Percentiles rank a stretch among this genome's conserved stretches.
These are phyloP conservation scores for Diabrotica balteata DNA, from an alignment of 2,888 invertebrate species.

Conservation along the genomic window DNA sequence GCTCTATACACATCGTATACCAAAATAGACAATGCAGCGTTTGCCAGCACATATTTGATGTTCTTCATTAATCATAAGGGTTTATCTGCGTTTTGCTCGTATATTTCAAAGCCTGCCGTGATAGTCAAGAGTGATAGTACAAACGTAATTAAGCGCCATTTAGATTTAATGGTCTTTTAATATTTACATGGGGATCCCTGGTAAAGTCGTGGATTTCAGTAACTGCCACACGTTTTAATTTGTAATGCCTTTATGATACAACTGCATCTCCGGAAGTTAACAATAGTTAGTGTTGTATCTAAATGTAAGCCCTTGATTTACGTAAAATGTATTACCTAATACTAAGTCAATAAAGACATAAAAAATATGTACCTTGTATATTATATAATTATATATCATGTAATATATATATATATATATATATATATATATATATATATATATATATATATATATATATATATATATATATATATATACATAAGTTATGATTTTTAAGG, in stretches of 20 bases:
- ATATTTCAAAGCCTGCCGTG: slow-evolving; percentile 39
- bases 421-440: too few species aligned
- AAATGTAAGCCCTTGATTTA: too few species aligned
- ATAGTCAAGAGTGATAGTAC: slow-evolving; percentile 46
- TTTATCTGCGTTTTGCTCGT: slow-evolving; percentile 43
- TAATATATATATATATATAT: too few species aligned
- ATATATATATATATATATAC: too few species aligned
- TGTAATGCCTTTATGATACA: not conserved
- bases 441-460: too few species aligned
- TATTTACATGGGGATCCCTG: slow-evolving; percentile 40
- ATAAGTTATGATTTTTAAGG: too few species aligned
- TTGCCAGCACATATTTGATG: slow-evolving; percentile 36
- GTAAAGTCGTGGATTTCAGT: slow-evolving; percentile 12
- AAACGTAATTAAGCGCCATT: slow-evolving; percentile 46
- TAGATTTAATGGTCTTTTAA: slow-evolving; percentile 48
- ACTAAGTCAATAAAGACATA: too few species aligned
- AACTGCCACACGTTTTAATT: slow-evolving; percentile 7
- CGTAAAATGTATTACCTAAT: too few species aligned
- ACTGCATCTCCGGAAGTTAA: not conserved
- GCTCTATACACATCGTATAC: slow-evolving; percentile 7
- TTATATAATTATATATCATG: too few species aligned
- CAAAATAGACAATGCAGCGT: slow-evolving; percentile 6
- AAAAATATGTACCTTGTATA: too few species aligned
- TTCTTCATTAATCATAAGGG: slow-evolving; percentile 45
- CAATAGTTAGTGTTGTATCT: not conserved